Conservation (phyloP, 2,888 invertebrate genomes). For the Portevinia maculata region DNA sequence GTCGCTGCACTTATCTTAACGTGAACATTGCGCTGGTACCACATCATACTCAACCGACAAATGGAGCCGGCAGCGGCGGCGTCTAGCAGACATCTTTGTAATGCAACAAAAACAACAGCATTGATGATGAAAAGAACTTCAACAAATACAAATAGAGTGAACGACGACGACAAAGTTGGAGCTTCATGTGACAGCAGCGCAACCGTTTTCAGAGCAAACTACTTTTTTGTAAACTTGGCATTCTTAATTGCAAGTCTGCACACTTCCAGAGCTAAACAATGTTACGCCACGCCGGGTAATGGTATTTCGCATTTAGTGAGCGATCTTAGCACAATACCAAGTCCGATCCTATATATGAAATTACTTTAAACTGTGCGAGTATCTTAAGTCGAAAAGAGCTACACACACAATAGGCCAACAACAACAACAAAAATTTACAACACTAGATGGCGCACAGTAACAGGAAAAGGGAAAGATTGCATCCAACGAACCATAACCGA, state of each 20-base stretch:
- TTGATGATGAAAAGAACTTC: not conserved
- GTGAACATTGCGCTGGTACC: slow-evolving; percentile 27
- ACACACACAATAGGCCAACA: slow-evolving; percentile 37
- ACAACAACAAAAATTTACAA: not conserved
- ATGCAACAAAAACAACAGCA: slow-evolving; percentile 14
- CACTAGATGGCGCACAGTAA: slow-evolving; percentile 56
- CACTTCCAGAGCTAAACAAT: slow-evolving; percentile 39
- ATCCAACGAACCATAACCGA: slow-evolving; percentile 64
- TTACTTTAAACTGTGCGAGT: slow-evolving; percentile 34
- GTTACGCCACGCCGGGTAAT: slow-evolving; percentile 33
- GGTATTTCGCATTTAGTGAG: slow-evolving; percentile 38
- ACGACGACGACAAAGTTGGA: slow-evolving; percentile 30
- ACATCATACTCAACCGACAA: slow-evolving; percentile 5
- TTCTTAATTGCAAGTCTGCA: slow-evolving; percentile 42
- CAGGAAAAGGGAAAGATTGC: slow-evolving; percentile 5
- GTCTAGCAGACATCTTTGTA: slow-evolving; percentile 40
- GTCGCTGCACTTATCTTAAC: slow-evolving; percentile 49
- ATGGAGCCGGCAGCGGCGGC: slow-evolving; percentile 7
- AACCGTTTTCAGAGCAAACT: slow-evolving; percentile 60
- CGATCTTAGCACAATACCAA: slow-evolving; percentile 37
- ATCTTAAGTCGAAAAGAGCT: slow-evolving; percentile 30
- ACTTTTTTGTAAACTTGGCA: slow-evolving; percentile 38
- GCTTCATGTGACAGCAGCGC: slow-evolving; percentile 41
- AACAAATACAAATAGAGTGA: slow-evolving; percentile 9
- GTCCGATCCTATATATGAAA: slow-evolving; percentile 51